phyloP scores from a whole-genome alignment of 2,888 invertebrate genomes.

The Chorisops tibialis region DNA sequence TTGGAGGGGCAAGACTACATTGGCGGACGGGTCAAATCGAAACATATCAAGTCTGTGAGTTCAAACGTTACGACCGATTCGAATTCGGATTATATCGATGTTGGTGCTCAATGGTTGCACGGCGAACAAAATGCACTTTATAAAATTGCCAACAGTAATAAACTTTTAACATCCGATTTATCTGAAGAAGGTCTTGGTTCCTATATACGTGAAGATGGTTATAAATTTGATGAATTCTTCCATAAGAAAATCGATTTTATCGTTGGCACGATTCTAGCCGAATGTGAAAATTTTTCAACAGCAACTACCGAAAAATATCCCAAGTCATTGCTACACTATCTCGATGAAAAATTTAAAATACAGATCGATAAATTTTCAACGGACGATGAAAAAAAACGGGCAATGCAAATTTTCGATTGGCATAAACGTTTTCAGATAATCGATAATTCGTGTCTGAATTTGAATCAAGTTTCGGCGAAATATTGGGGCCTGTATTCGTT shows the following conservation, averaged over 20 bases:
- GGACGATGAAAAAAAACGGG: constrained; percentile 40
- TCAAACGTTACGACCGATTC: background rate
- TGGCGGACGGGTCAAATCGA: constrained; percentile 57
- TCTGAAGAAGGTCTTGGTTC: constrained; percentile 59
- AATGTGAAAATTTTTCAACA: constrained; percentile 52
- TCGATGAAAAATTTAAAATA: constrained; percentile 50
- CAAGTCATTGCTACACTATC: constrained; percentile 49
- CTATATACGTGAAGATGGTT: constrained; percentile 54
- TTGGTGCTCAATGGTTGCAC: constrained; percentile 52
- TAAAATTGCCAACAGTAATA: constrained; percentile 43
- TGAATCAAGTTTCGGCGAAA: constrained; percentile 58
- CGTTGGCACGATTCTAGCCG: constrained; percentile 53
- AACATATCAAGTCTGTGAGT: constrained; percentile 9
- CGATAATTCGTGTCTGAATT: constrained; percentile 59
- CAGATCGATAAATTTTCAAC: constrained; percentile 40
- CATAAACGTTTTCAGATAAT: constrained; percentile 59
- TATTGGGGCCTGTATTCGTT: constrained; percentile 58
- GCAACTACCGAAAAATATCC: constrained; percentile 44
- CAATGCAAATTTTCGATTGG: constrained; percentile 61
- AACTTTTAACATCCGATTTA: constrained; percentile 36
- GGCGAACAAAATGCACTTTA: constrained; percentile 49
- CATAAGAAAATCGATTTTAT: constrained; percentile 55
- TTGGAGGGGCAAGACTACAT: constrained; percentile 59
- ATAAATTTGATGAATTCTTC: constrained; percentile 49
- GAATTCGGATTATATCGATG: constrained; percentile 46